These are phyloP conservation scores for Pterostichus niger DNA, from an alignment of 2,888 invertebrate genomes.

Conservation along the genomic window DNA sequence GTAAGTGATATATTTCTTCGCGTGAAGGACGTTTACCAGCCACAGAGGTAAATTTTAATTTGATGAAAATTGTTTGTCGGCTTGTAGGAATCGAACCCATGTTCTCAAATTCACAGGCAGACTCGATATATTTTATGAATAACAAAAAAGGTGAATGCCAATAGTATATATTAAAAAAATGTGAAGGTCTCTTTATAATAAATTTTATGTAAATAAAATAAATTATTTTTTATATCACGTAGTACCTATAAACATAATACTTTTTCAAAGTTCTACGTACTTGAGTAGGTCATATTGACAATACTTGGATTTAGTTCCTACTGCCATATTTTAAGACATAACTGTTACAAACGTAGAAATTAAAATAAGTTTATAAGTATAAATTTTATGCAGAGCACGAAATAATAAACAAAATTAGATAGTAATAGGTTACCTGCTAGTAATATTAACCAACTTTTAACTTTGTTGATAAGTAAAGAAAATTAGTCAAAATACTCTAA, in stretches of 20 bases:
- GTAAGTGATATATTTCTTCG: too few relatives aligned
- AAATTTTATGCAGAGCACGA: not conserved
- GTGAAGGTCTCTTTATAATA: not conserved
- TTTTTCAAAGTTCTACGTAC: conserved; percentile 9
- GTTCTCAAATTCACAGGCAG: too few relatives aligned
- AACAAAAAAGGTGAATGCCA: too few relatives aligned
- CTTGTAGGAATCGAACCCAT: too few relatives aligned
- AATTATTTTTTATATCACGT: conserved; percentile 14
- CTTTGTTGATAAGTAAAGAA: too few relatives aligned
- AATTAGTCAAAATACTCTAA: too few relatives aligned
- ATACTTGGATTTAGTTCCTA: not conserved
- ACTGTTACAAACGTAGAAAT: not conserved
- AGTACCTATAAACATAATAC: not conserved
- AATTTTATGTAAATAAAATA: not conserved
- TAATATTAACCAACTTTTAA: not conserved
- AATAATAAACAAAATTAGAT: not conserved
- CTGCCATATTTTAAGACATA: not conserved
- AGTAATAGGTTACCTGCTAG: not conserved
- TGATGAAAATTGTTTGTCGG: too few relatives aligned
- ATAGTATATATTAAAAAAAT: not conserved
- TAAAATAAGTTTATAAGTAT: not conserved
- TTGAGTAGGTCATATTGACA: not conserved
- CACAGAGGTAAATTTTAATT: too few relatives aligned
- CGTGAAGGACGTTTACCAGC: too few relatives aligned
- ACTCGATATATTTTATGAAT: too few relatives aligned